Evolutionary conservation across 2,797 vertebrate genomes (phyloP).

Genomic region (Cottoperca gobio): DNA sequence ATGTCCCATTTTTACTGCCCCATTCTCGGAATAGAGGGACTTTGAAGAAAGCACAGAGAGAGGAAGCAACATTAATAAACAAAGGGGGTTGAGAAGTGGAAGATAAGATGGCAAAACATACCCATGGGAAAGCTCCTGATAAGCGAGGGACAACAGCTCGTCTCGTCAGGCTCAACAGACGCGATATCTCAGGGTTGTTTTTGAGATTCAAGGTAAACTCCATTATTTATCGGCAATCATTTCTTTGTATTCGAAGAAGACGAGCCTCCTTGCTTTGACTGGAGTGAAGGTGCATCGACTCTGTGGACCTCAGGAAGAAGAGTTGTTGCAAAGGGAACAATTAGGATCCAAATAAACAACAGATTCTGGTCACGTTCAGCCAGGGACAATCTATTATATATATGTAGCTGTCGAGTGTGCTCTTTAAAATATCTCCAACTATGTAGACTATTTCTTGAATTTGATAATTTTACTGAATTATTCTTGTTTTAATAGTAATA

Average conservation of each 20-base stretch:
- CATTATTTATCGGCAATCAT: not conserved
- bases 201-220: not conserved
- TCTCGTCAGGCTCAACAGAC: not conserved
- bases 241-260: not conserved
- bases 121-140: not conserved
- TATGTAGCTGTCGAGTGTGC: not conserved
- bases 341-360: not conserved
- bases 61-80: not conserved
- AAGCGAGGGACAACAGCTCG: not conserved
- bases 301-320: not conserved
- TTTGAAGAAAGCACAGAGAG: not conserved
- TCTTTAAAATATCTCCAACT: not conserved
- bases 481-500: not conserved
- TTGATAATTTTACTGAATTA: not conserved
- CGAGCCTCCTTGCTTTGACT: not conserved
- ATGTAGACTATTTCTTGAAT: not conserved
- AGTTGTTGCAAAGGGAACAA: not conserved
- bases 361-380: not conserved
- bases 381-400: not conserved
- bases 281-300: not conserved
- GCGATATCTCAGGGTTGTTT: not conserved
- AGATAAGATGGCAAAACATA: not conserved
- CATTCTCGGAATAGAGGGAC: not conserved
- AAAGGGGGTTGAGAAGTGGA: not conserved
- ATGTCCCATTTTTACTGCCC: constrained; percentile 26